Conservation (phyloP, 2,797 vertebrate species). For the Propithecus deckenii region DNA sequence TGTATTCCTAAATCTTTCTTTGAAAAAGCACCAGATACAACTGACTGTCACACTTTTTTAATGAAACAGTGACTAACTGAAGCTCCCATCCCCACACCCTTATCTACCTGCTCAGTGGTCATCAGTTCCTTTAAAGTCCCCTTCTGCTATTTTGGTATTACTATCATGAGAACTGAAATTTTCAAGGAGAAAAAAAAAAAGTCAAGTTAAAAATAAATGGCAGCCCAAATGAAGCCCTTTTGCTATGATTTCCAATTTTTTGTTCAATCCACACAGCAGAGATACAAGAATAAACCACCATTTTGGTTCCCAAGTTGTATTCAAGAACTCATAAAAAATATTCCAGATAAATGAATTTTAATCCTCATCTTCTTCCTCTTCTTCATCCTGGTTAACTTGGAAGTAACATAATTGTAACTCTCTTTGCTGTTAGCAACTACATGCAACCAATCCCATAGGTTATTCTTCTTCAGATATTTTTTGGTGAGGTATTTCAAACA, state of each 20-base stretch:
- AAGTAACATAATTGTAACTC: slow-evolving; percentile 96
- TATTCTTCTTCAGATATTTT: slow-evolving; percentile 98
- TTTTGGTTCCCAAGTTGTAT: slow-evolving; percentile 88
- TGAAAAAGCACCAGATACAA: neutral
- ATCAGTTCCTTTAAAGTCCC: neutral
- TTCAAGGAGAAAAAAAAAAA: neutral
- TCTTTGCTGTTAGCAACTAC: slow-evolving; percentile 97
- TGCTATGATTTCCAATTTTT: neutral
- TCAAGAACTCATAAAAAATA: slow-evolving; percentile 88
- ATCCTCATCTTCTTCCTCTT: slow-evolving; percentile 97
- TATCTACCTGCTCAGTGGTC: fast-evolving
- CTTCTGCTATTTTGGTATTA: neutral
- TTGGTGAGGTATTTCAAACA: slow-evolving; percentile 98
- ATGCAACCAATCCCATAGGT: slow-evolving; percentile 94
- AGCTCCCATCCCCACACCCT: neutral
- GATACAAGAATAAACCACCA: slow-evolving; percentile 62
- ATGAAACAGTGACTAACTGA: neutral
- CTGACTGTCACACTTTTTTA: neutral
- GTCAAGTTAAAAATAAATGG: neutral
- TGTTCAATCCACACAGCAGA: slow-evolving; percentile 47
- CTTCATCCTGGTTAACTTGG: slow-evolving; percentile 98
- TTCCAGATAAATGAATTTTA: slow-evolving; percentile 81
- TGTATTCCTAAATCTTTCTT: neutral
- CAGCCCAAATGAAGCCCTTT: neutral
- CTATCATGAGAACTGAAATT: neutral